Evolutionary conservation across 2,888 invertebrate species (phyloP), one percentile per base, ranked within the genome.

Genomic region (Zonitis immaculata): DNA sequence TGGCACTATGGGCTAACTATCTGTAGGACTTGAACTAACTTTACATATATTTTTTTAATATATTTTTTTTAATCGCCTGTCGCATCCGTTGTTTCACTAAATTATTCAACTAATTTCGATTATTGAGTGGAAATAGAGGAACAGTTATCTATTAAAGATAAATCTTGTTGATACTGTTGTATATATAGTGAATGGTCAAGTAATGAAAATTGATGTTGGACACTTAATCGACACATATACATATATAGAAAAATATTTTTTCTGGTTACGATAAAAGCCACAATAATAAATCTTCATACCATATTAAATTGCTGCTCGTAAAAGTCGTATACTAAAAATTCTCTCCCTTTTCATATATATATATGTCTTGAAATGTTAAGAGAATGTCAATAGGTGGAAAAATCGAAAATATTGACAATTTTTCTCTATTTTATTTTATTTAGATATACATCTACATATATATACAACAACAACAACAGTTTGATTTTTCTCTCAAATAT

Each of bases 231-330:
- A 16, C 48, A 44, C 27, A 28, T 43, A 47, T 20, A 39, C 32
- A 32, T 9, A 14, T 35, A 39, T 18, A 39, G 12, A 48, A 52
- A 52, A 52, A 52, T 52, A 43, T 52, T 51, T 51, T 54, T 58
- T 60, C 57, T 60, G 52, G 60, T 61, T 65, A 60, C 60, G 60
- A 63, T 62, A 61, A 60, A 63, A 60, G 57, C 59, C 47, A 49
- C 47, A 47, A 59, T 51, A 58, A 59, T 66, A 66, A 62, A 65
- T 64, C 61, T 57, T 56, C 56, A 55, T 54, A 49, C 58, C 64
- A 53, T 54, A 60, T 58, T 64, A 62, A 64, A 65, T 63, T 51
- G 59, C 54, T 44, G 46, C 44, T 66, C 66, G 66, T 66, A 66
- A 66, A 66, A 49, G 61, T 63, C 63, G 56, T 45, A 57, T 51